Evolutionary conservation across 64 coral and sea anemone species (phyloP).

Genomic region (Acropora yongei): DNA sequence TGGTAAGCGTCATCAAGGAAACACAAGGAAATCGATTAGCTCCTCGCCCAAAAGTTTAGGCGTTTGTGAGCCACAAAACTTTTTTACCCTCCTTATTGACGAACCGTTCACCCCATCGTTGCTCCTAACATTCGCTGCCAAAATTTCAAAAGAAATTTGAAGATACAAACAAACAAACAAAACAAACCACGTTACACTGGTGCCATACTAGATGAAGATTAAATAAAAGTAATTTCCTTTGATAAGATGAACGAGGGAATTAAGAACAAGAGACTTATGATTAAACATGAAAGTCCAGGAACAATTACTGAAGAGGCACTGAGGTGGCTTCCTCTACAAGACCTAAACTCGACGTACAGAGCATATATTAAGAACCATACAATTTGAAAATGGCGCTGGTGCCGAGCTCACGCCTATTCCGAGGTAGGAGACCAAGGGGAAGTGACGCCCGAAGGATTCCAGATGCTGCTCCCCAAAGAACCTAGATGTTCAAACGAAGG

Average conservation of each 20-base stretch:
- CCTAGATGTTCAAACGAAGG: slow-evolving; percentile 66
- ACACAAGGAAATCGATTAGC: too few species aligned
- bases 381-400: neutral
- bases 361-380: neutral
- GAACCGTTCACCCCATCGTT: too few species aligned
- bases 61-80: too few species aligned
- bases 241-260: neutral
- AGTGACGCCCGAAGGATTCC: slow-evolving; percentile 32
- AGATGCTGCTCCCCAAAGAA: slow-evolving; percentile 56
- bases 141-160: too few species aligned
- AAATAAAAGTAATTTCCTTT: too few species aligned
- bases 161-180: too few species aligned
- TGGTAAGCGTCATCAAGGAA: too few species aligned
- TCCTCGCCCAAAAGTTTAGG: too few species aligned
- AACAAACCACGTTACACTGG: too few species aligned
- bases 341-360: neutral
- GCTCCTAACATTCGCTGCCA: too few species aligned
- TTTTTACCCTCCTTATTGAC: too few species aligned
- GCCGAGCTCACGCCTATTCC: slow-evolving; percentile 28
- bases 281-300: neutral
- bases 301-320: neutral
- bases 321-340: neutral
- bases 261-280: neutral
- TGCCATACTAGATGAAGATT: too few species aligned
- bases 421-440: slow-evolving; percentile 83